phyloP scores from a whole-genome alignment of 2,797 vertebrate species.

The Onychomys arenicola region DNA sequence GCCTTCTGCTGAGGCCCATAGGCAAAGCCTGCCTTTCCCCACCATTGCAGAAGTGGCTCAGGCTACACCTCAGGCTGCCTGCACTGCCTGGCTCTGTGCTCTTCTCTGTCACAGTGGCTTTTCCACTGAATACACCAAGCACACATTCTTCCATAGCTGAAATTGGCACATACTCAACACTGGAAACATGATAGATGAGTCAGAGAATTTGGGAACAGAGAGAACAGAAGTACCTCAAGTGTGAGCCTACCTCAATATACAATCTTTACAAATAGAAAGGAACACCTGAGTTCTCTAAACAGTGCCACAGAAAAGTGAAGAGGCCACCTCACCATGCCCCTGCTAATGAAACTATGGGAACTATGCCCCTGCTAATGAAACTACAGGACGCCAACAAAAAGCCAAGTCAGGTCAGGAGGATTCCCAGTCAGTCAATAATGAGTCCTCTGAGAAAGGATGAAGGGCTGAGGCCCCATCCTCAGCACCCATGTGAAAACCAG shows the following conservation, averaged over 20 bases:
- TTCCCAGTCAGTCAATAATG: background rate
- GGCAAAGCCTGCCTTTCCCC: accelerated
- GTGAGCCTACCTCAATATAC: accelerated
- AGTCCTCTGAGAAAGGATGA: background rate
- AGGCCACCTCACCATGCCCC: accelerated
- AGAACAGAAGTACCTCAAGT: background rate
- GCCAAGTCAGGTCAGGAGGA: no score
- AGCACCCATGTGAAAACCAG: background rate
- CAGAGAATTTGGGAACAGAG: background rate
- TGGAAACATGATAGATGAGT: background rate
- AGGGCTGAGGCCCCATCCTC: no score
- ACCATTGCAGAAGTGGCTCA: accelerated
- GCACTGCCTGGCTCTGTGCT: accelerated
- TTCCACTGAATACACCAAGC: background rate
- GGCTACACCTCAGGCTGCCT: accelerated
- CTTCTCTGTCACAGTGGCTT: accelerated
- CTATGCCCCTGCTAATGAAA: no score
- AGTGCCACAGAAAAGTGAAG: background rate
- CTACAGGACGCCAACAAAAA: no score
- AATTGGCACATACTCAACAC: background rate
- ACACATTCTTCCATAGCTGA: background rate
- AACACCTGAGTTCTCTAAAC: accelerated
- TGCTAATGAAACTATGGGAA: no score
- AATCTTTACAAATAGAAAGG: background rate
- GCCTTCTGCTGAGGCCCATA: background rate